Base-by-base conservation (phyloP, 2,888 invertebrate genomes). In the Cephus pygmeus region DNA sequence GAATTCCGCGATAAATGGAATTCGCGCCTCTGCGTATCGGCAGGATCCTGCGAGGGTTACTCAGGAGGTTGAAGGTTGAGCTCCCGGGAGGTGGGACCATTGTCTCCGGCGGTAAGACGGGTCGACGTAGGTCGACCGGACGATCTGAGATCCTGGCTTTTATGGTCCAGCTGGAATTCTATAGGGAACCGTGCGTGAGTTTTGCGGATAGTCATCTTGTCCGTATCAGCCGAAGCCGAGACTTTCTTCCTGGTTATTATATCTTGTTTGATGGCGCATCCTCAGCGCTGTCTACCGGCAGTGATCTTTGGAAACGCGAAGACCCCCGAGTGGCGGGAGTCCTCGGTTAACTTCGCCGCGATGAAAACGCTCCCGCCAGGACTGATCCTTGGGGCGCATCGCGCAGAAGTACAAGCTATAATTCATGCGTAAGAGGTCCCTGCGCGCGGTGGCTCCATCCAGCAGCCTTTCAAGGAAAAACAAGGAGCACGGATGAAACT, bases 1-100 rank as follows among this genome's bases (percentile, higher is more conserved):
- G 82, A 85, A 88, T 87, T 83, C 82, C 83, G 77, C 84, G 85
- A 86, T 85, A 85, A 84, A 87, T 87, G 84, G 81, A 87, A 85
- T 81, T 76, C 56, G 40, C 33, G 69, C n/a, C 15, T 34, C 31
- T 71, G 56, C 23, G 23, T 23, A 56, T 56, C 56, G 56, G 23
- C 9, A 56, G 56, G 56, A 56, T 56, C 23, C 56, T 23, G 23
- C 23, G 56, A 56, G 40, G 40, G 15, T 40, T 40, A 40, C 15
- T 40, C 1, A 6, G 40, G 40, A 40, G 56, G 56, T 23, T 56
- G 56, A 56, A 56, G 56, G 56, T 56, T 56, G 23, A 15, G 56
- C 23, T 56, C 56, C 56, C 3, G 56, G 56, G 56, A 56, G 56
- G 56, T 56, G 23, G 56, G 23, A 56, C 56, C 56, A 56, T 56